Conservation (phyloP, 2,113 vertebrate genomes). For the Cinclus mexicanus region DNA sequence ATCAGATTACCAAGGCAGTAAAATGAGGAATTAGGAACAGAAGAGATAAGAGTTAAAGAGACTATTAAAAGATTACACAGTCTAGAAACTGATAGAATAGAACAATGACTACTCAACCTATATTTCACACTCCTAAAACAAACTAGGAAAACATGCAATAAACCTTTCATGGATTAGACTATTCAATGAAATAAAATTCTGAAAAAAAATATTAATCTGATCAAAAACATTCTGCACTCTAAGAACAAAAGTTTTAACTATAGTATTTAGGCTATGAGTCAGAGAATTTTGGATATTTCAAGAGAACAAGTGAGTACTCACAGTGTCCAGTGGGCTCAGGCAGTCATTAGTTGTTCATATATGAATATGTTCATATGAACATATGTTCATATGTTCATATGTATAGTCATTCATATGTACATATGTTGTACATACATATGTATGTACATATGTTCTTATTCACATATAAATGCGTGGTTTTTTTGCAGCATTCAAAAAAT, state of each 20-base stretch:
- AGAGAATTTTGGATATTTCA: not conserved
- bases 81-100: not conserved
- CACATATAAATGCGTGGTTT: not conserved
- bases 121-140: conserved; percentile 22
- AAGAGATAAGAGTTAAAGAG: conserved; percentile 34
- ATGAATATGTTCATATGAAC: too few relatives aligned
- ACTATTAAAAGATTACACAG: conserved; percentile 53
- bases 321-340: not conserved
- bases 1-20: conserved; percentile 23
- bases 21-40: conserved; percentile 24
- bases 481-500: not conserved
- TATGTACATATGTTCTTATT: not conserved
- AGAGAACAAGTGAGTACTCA: not conserved
- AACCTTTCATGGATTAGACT: not conserved
- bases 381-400: not conserved
- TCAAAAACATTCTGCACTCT: not conserved
- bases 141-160: not conserved
- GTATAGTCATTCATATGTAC: too few relatives aligned
- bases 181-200: not conserved
- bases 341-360: not conserved
- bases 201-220: not conserved
- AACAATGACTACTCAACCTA: not conserved
- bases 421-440: too few relatives aligned
- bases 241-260: not conserved
- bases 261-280: not conserved